Conservation (phyloP, 2,888 invertebrate genomes). For the Cephus sareptanus region DNA sequence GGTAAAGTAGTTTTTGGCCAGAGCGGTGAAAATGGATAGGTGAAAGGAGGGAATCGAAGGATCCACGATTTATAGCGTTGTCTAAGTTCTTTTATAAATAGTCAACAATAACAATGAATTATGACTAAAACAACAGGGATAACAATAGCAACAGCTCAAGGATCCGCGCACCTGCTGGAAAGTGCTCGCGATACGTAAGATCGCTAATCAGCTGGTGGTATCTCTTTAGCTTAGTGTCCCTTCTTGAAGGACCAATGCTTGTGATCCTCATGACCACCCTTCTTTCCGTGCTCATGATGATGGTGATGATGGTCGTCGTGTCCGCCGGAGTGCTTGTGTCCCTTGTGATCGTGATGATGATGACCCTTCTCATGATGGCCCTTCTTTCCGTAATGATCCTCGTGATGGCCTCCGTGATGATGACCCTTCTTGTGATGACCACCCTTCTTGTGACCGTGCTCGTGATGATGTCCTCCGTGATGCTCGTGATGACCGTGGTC, state of each 20-base stretch:
- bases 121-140: conserved; percentile 13
- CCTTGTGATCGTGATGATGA: conserved; percentile 79
- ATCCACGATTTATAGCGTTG: not conserved
- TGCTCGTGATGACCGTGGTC: conserved; percentile 82
- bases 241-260: conserved; percentile 77
- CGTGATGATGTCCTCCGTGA: conserved; percentile 80
- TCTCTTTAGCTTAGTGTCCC: conserved; percentile 40
- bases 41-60: not conserved
- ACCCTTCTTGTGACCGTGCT: conserved; percentile 82
- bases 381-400: conserved; percentile 80
- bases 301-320: conserved; percentile 79
- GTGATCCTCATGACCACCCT: conserved; percentile 80
- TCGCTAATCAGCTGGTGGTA: conserved; percentile 19
- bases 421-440: conserved; percentile 81
- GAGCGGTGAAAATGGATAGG: not conserved
- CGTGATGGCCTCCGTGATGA: conserved; percentile 79
- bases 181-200: conserved; percentile 11
- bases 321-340: conserved; percentile 81
- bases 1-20: not conserved
- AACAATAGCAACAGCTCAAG: conserved; percentile 16
- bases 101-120: conserved; percentile 23
- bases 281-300: conserved; percentile 78
- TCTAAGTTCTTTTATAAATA: conserved; percentile 21
- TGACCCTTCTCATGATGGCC: conserved; percentile 81
- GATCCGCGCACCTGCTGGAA: conserved; percentile 6